These are phyloP conservation scores for Australoheros facetus DNA, from an alignment of 2,797 vertebrate species.

Conservation along the genomic window DNA sequence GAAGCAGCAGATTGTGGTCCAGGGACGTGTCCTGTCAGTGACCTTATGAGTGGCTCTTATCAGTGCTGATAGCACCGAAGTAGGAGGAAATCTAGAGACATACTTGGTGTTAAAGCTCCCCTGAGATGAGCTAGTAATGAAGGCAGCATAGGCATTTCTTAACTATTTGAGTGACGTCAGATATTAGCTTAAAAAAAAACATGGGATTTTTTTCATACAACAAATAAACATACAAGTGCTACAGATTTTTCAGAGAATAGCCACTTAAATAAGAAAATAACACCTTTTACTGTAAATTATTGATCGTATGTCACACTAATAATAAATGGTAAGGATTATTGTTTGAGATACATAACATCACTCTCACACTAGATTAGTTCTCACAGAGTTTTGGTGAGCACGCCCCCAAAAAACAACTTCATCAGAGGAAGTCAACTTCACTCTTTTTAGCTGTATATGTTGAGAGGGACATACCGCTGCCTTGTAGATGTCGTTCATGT, in stretches of 20 bases:
- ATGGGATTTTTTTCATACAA: background rate
- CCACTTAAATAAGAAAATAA: background rate
- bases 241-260: background rate
- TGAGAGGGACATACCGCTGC: conserved; percentile 78
- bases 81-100: conserved; percentile 50
- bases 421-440: conserved; percentile 13
- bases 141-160: conserved; percentile 50
- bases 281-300: background rate
- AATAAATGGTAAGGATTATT: background rate
- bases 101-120: conserved; percentile 44
- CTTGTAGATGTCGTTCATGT: conserved; percentile 87
- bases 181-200: background rate
- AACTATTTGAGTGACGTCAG: conserved; percentile 37
- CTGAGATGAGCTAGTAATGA: conserved; percentile 48
- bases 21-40: conserved; percentile 45
- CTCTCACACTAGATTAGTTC: conserved; percentile 18
- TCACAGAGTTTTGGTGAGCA: conserved; percentile 25
- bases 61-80: conserved; percentile 64
- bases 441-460: conserved; percentile 1
- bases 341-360: conserved; percentile 17
- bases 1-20: conserved; percentile 20
- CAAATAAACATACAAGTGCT: conserved; percentile 4
- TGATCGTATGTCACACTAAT: background rate
- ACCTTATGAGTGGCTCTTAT: conserved; percentile 69
- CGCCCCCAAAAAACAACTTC: conserved; percentile 18